phyloP scores from a whole-genome alignment of 92 coral and sea anemone species.

The Paragorgia papillata region DNA sequence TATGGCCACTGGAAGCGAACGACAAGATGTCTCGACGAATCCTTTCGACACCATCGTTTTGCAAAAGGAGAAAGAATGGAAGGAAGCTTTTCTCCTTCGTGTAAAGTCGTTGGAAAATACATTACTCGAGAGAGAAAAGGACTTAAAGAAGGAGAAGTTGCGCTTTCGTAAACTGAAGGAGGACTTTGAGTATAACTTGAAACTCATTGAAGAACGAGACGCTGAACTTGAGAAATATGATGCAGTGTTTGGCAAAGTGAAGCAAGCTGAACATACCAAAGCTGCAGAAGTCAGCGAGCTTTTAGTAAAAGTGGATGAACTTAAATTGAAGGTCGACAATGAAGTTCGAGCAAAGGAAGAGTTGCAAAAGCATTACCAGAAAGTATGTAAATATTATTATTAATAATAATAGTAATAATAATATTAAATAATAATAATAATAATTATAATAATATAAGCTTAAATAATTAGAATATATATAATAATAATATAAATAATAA shows the following conservation, averaged over 20 bases:
- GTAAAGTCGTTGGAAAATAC: constrained; percentile 66
- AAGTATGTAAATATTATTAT: constrained; percentile 54
- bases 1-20: not conserved
- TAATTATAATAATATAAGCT: no score
- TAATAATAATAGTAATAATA: not conserved
- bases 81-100: constrained; percentile 79
- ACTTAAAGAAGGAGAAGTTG: constrained; percentile 70
- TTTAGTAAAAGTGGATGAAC: constrained; percentile 82
- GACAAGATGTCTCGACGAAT: constrained; percentile 15
- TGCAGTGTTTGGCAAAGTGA: constrained; percentile 69
- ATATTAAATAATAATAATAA: not conserved
- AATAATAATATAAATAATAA: no score
- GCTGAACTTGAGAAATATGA: constrained; percentile 81
- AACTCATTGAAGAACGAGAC: constrained; percentile 82
- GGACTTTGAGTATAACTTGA: constrained; percentile 91
- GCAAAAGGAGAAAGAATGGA: constrained; percentile 97
- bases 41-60: constrained; percentile 69
- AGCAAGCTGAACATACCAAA: constrained; percentile 62
- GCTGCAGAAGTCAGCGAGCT: constrained; percentile 90
- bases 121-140: constrained; percentile 72
- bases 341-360: constrained; percentile 80
- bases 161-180: constrained; percentile 89
- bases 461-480: no score
- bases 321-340: constrained; percentile 66
- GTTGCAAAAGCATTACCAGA: constrained; percentile 80